These are phyloP conservation scores for Apis cerana DNA, from an alignment of 1,140 invertebrate species.

Conservation along the genomic window DNA sequence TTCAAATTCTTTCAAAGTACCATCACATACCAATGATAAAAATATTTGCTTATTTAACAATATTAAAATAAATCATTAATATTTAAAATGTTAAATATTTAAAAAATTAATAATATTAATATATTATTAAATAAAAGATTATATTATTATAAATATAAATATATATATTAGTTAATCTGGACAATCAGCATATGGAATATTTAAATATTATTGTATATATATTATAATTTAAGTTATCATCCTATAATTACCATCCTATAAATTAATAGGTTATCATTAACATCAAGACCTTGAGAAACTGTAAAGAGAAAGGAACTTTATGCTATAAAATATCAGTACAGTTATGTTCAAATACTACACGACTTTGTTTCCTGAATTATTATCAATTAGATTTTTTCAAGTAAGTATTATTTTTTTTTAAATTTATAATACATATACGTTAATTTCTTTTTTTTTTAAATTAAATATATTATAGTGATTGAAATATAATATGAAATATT, in stretches of 20 bases:
- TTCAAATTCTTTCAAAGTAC: too few relatives aligned
- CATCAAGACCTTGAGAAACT: neutral
- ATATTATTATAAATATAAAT: neutral
- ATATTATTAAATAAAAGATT: neutral
- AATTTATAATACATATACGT: neutral
- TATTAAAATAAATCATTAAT: too few relatives aligned
- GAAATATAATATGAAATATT: neutral
- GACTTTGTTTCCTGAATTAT: neutral
- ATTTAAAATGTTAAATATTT: too few relatives aligned
- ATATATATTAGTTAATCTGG: neutral
- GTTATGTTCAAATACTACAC: neutral
- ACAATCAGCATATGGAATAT: neutral
- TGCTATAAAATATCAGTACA: neutral
- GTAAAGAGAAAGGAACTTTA: conserved; percentile 1
- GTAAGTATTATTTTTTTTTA: neutral
- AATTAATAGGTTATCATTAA: neutral
- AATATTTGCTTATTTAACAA: too few relatives aligned
- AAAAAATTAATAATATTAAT: too few relatives aligned
- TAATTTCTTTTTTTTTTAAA: neutral
- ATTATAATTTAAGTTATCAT: too few relatives aligned
- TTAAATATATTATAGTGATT: neutral
- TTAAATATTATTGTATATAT: neutral
- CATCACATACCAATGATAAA: too few relatives aligned
- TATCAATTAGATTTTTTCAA: neutral
- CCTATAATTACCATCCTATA: too few relatives aligned